Percentiles rank a stretch among this genome's conserved stretches.
phyloP scores from a whole-genome alignment of 2,797 vertebrate genomes.

The Ctenopoma multispine region DNA sequence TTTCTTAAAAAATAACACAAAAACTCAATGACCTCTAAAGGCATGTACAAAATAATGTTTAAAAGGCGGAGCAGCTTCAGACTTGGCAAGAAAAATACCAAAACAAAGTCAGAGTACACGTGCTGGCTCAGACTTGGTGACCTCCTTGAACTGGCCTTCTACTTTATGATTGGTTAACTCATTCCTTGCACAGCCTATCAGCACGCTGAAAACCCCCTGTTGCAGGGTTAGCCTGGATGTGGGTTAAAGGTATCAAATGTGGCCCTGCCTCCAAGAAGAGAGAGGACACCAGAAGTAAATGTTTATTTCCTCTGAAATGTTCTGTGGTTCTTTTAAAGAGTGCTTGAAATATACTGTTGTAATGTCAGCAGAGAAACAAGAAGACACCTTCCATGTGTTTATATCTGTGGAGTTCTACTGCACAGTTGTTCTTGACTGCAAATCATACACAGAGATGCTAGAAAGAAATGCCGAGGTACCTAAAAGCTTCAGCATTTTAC shows the following conservation, averaged over 20 bases:
- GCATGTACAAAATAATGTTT: constrained; percentile 5
- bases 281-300: constrained; percentile 45
- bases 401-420: too few species aligned
- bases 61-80: background rate
- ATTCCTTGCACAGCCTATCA: constrained; percentile 68
- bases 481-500: background rate
- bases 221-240: constrained; percentile 69
- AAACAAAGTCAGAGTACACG: constrained; percentile 38
- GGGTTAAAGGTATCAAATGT: constrained; percentile 84
- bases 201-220: constrained; percentile 35
- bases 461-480: background rate
- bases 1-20: background rate
- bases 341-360: constrained; percentile 12
- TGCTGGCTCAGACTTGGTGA: constrained; percentile 12
- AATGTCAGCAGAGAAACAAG: constrained; percentile 9
- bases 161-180: constrained; percentile 72
- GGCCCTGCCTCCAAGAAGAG: constrained; percentile 59
- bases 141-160: constrained; percentile 42
- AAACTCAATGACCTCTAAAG: constrained; percentile 11
- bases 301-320: constrained; percentile 52
- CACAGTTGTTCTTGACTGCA: constrained; percentile 10
- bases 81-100: constrained; percentile 9
- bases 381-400: background rate
- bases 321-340: constrained; percentile 10
- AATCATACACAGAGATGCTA: background rate